A percentile compares a stretch with the other conserved stretches of the same genome.
Evolutionary conservation across 2,888 invertebrate genomes (phyloP).

Genomic region (Scaptomyza tumidula): DNA sequence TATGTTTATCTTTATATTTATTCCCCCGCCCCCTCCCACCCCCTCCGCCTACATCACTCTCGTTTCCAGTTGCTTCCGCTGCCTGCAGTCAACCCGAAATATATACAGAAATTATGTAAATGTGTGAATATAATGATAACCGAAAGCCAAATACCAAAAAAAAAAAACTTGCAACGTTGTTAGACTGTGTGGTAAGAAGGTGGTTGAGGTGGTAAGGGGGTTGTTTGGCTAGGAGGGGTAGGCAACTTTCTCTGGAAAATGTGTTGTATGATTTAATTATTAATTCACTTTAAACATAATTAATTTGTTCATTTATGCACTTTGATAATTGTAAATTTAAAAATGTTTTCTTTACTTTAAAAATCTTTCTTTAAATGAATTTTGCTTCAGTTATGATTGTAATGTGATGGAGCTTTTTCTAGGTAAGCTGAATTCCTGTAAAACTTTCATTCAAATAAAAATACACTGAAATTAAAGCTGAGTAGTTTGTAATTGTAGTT

Average conservation of each 20-base stretch:
- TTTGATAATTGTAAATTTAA: not conserved
- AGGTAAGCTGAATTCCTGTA: too few relatives aligned
- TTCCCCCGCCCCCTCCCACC: conserved; percentile 1
- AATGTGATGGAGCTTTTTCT: too few relatives aligned
- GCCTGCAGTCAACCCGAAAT: conserved; percentile 19
- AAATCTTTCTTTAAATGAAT: too few relatives aligned
- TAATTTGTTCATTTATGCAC: not conserved
- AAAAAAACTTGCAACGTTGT: conserved; percentile 4
- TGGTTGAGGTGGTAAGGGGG: not conserved
- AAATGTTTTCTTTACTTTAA: too few relatives aligned
- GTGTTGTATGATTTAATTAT: not conserved
- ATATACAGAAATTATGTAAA: conserved; percentile 71
- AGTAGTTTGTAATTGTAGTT: not conserved
- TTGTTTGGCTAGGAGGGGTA: too few relatives aligned
- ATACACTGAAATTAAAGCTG: not conserved
- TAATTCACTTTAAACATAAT: not conserved
- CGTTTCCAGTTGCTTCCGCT: not conserved
- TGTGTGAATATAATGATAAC: conserved; percentile 75
- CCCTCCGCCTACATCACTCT: not conserved
- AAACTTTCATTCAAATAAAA: not conserved
- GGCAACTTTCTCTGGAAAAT: conserved; percentile 5
- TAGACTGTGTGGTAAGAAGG: conserved; percentile 3
- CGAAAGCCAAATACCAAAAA: conserved; percentile 38
- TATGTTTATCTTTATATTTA: conserved; percentile 73
- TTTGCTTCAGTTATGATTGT: too few relatives aligned